Base-by-base conservation (phyloP, 2,888 invertebrate genomes). In the Stenotaenia linearis region DNA sequence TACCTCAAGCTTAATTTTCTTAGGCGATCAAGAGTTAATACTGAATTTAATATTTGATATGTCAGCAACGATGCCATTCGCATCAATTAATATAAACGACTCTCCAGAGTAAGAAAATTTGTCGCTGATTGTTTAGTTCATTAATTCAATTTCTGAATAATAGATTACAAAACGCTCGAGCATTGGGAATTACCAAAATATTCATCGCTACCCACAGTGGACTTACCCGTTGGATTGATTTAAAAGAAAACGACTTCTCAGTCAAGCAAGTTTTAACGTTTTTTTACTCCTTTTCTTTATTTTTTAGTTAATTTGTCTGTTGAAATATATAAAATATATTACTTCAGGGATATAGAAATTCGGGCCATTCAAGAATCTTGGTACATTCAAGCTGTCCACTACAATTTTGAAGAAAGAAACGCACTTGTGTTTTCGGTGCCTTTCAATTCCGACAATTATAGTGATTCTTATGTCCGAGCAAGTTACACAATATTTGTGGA, bases 381-480 rank as follows among this genome's bases (percentile, higher is more conserved):
- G 95, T 96, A 96, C 85, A 92, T 92, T 83, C 89, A 96, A 78
- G 95, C 96, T 0, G 94, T 96, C 0, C 96, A 96, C 85, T 95
- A 96, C 84, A 93, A 96, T 85, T 88, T 91, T 0, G 90, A 94
- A 78, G 94, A 96, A 83, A 92, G 92, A 0, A 93, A 95, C 84
- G 94, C 95, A 85, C 96, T 96, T 85, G 95, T 96, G 0, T 96
- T 93, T 87, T 95, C 95, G 75, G 93, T 94, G 35, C 93, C 93
- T 0, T 93, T 93, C 86, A 91, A 92, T 83, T 91, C 91, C 78
- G 56, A 56, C 21, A 23, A 23, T 23, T 23, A 56, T 81, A 87
- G 86, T 0, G 90, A 92, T 80, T 92, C 93, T 1, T 85, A 94
- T 78, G 93, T 96, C 1, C 92, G 95, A 45, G 96, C 95, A n/a